Evolutionary conservation across 1,140 invertebrate genomes (phyloP).

Genomic region (Drosophila tropicalis): DNA sequence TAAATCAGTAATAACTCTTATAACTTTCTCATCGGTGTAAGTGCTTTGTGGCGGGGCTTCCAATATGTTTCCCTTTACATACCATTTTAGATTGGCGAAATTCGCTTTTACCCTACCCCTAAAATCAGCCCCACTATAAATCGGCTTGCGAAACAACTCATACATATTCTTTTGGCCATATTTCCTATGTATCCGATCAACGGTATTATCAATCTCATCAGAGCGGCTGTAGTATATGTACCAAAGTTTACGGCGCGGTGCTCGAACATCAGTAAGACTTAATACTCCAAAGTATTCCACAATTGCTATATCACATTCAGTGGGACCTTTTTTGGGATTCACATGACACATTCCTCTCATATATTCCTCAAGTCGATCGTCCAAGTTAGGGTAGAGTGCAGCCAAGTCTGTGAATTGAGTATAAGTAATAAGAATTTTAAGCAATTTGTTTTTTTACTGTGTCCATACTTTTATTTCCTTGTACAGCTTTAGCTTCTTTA

Average conservation of each 20-base stretch:
- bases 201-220: constrained; percentile 38
- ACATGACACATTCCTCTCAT: constrained; percentile 32
- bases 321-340: neutral
- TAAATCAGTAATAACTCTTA: constrained; percentile 41
- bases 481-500: neutral
- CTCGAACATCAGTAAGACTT: constrained; percentile 44
- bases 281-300: constrained; percentile 61
- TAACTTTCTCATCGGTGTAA: constrained; percentile 54
- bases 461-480: neutral
- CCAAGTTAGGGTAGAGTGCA: constrained; percentile 31
- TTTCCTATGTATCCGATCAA: constrained; percentile 57
- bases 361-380: constrained; percentile 43
- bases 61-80: constrained; percentile 61
- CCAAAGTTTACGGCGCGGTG: constrained; percentile 57
- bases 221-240: constrained; percentile 59
- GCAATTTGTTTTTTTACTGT: neutral
- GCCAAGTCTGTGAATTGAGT: neutral
- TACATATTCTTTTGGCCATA: constrained; percentile 66
- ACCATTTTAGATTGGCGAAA: constrained; percentile 55
- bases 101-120: constrained; percentile 50
- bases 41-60: constrained; percentile 50
- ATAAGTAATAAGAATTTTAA: neutral
- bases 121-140: constrained; percentile 45
- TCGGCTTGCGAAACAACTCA: constrained; percentile 60
- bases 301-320: constrained; percentile 27